Conservation (phyloP, 1,140 invertebrate species). For the Drosophila kohkoa region DNA sequence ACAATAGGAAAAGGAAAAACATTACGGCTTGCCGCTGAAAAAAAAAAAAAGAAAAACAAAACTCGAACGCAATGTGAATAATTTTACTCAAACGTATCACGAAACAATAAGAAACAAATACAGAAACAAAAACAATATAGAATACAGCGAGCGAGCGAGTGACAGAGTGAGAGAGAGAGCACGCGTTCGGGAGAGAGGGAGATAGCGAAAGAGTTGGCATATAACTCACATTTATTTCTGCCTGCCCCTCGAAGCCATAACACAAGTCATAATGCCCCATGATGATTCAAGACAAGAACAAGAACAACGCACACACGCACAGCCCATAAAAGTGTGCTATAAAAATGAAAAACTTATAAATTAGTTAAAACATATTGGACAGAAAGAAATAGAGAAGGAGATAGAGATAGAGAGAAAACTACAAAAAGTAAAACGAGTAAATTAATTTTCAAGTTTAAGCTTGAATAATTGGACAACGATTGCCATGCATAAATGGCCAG, state of each 20-base stretch:
- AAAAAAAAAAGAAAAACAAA: slow-evolving; percentile 34
- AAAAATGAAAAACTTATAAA: slow-evolving; percentile 74
- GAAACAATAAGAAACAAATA: slow-evolving; percentile 52
- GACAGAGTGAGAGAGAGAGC: neutral
- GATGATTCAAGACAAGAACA: slow-evolving; percentile 45
- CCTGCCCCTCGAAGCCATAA: neutral
- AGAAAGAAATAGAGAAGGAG: neutral
- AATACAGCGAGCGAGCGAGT: slow-evolving; percentile 1
- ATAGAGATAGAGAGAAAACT: neutral
- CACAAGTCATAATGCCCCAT: slow-evolving; percentile 12
- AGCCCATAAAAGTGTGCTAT: slow-evolving; percentile 71
- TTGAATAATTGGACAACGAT: slow-evolving; percentile 37
- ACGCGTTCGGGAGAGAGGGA: neutral
- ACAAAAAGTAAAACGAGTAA: neutral
- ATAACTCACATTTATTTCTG: slow-evolving; percentile 15
- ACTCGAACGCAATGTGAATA: slow-evolving; percentile 76
- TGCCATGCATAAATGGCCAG: slow-evolving; percentile 40
- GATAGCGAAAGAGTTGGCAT: slow-evolving; percentile 21
- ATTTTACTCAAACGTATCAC: slow-evolving; percentile 66
- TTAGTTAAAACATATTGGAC: slow-evolving; percentile 41
- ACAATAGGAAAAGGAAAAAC: slow-evolving; percentile 44
- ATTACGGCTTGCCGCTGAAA: slow-evolving; percentile 40
- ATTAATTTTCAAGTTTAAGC: slow-evolving; percentile 61
- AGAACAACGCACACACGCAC: slow-evolving; percentile 38
- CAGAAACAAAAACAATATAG: slow-evolving; percentile 13